Base-by-base conservation (phyloP, 2,113 vertebrate genomes). In the Bostrychus sinensis region DNA sequence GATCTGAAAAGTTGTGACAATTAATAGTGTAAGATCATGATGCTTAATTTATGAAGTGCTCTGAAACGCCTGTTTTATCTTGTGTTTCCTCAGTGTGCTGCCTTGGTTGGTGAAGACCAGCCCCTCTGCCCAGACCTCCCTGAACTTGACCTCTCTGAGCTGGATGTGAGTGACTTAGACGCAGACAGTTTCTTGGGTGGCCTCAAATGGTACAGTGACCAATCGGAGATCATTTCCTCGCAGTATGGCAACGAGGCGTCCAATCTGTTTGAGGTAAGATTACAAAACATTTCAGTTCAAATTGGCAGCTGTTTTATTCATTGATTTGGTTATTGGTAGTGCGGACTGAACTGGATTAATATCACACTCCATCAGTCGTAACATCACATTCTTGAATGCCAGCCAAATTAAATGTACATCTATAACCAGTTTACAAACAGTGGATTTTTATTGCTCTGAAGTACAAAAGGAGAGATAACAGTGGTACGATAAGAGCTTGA, bases 201-300 rank as follows among this genome's bases (percentile, higher is more conserved):
- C 85, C 94, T 99, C 90, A 99, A 98, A 90, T 99, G 97, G 97
- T 99, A 98, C 93, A 98, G 94, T 3, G 97, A 99, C 94, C 97
- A 99, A 94, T 98, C 96, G 58, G 97, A 98, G 92, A 95, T 97
- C 67, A 98, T 99, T 93, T 97, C 96, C 89, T 94, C 94, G 81
- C 97, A 98, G 89, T 99, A 99, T 88, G 94, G 93, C 92, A 96
- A 95, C 75, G 96, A 99, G 79, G 92, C 95, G 0, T 80, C 96
- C 68, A 97, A 96, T 86, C 93, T 99, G 85, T 98, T 99, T 4
- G 97, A 99, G 96, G 97, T 99, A 96, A 94, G 80, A 50, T 45
- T 26, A 34, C 5, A 1, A 5, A 20, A 50, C 10, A 5, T 28
- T 4, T 34, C 42, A 25, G 42, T 26, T 28, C 14, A 6, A 16